Evolutionary conservation across 2,888 invertebrate genomes (phyloP).

Genomic region (Chrysolina americana): DNA sequence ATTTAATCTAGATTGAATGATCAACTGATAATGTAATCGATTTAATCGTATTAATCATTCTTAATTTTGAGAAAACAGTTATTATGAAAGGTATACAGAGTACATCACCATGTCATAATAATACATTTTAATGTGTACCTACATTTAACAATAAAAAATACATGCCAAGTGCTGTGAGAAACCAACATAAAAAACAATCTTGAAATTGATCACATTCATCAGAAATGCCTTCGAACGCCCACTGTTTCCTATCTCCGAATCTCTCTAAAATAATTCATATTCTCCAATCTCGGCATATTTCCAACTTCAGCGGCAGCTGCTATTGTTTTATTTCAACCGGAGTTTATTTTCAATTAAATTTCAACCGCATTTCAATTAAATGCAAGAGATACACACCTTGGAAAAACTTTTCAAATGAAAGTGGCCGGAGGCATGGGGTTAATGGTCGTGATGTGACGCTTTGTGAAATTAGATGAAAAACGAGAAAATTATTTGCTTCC

Average conservation of each 20-base stretch:
- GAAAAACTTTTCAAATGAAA: slow-evolving; percentile 3
- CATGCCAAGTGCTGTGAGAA: background rate
- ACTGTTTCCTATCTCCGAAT: background rate
- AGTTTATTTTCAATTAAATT: slow-evolving; percentile 13
- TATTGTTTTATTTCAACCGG: background rate
- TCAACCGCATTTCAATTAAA: slow-evolving; percentile 1
- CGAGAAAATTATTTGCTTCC: background rate
- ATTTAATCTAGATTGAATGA: too few relatives aligned
- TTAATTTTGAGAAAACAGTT: too few relatives aligned
- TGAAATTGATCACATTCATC: background rate
- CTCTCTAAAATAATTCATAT: background rate
- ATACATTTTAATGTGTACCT: too few relatives aligned
- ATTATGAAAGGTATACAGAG: too few relatives aligned
- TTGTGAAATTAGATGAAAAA: background rate
- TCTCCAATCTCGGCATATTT: background rate
- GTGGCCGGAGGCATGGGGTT: slow-evolving; percentile 3
- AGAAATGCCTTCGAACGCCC: background rate
- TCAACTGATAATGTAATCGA: too few relatives aligned
- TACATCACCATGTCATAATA: too few relatives aligned
- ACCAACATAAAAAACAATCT: background rate
- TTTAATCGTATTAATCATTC: too few relatives aligned
- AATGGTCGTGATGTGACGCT: background rate
- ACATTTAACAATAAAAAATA: background rate
- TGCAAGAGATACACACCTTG: background rate
- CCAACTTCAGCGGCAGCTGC: background rate